These are phyloP conservation scores for Hydrochoerus hydrochaeris DNA, from an alignment of 2,113 vertebrate genomes.

Conservation along the genomic window DNA sequence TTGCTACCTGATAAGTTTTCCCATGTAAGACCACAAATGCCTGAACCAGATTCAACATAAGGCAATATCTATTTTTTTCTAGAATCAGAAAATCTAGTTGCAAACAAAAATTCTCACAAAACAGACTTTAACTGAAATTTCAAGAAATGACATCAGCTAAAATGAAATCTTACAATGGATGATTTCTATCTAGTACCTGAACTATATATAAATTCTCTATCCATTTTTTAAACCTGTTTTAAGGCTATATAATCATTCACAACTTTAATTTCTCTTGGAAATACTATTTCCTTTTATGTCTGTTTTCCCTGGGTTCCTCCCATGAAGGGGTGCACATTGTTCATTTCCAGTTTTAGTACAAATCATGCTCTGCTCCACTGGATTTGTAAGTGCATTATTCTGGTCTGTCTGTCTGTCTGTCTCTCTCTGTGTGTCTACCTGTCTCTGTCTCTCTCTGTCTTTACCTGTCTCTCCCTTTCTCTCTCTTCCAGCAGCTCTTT, in stretches of 20 bases:
- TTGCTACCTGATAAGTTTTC: background rate
- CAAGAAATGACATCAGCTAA: background rate
- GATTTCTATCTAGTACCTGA: background rate
- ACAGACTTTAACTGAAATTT: background rate
- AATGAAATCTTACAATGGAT: background rate
- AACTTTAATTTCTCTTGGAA: conserved; percentile 35
- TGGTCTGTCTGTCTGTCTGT: background rate
- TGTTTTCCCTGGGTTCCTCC: background rate
- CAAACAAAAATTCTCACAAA: background rate
- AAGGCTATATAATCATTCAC: background rate
- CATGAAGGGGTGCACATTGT: background rate
- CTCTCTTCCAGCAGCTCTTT: background rate
- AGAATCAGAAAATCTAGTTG: background rate
- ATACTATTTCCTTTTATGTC: background rate
- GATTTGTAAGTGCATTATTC: background rate
- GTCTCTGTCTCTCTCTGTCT: background rate
- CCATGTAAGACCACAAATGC: background rate
- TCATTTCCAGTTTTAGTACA: background rate
- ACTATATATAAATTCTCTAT: conserved; percentile 16
- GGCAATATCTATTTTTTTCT: background rate
- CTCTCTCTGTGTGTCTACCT: background rate
- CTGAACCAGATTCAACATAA: background rate
- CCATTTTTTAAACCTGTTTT: conserved; percentile 28
- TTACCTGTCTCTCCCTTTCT: background rate
- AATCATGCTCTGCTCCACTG: background rate